These are phyloP conservation scores for Pipra filicauda DNA, from an alignment of 2,113 vertebrate species.

Conservation along the genomic window DNA sequence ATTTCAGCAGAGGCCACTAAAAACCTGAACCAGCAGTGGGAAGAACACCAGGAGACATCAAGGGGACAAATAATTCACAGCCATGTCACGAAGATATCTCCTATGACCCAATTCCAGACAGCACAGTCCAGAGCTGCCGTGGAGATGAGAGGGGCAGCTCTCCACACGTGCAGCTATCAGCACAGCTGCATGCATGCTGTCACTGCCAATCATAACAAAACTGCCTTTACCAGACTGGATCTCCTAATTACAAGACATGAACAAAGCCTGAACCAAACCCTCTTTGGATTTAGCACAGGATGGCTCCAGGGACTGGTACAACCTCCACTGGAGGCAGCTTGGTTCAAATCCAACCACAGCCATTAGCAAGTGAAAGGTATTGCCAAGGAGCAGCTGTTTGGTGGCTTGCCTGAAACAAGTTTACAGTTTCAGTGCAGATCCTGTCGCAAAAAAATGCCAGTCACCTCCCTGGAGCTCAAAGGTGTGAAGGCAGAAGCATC, in stretches of 20 bases:
- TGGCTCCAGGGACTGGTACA: constrained; percentile 17
- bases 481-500: constrained; percentile 19
- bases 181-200: neutral
- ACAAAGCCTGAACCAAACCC: constrained; percentile 14
- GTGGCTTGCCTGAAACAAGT: constrained; percentile 12
- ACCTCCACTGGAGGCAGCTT: constrained; percentile 20
- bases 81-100: neutral
- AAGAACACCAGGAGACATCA: neutral
- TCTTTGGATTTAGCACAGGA: neutral
- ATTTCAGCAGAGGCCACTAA: neutral
- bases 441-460: neutral
- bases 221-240: neutral
- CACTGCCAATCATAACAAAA: neutral
- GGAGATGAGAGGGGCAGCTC: neutral
- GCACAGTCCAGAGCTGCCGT: neutral
- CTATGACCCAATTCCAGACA: neutral
- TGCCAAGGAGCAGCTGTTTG: constrained; percentile 47
- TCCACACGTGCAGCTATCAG: neutral
- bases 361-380: constrained; percentile 40
- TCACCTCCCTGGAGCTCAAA: constrained; percentile 1
- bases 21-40: neutral
- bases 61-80: neutral
- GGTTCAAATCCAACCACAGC: constrained; percentile 30
- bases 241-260: neutral
- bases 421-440: constrained; percentile 34